Evolutionary conservation across 2,888 invertebrate species (phyloP).

Genomic region (Pristionchus maxplancki): DNA sequence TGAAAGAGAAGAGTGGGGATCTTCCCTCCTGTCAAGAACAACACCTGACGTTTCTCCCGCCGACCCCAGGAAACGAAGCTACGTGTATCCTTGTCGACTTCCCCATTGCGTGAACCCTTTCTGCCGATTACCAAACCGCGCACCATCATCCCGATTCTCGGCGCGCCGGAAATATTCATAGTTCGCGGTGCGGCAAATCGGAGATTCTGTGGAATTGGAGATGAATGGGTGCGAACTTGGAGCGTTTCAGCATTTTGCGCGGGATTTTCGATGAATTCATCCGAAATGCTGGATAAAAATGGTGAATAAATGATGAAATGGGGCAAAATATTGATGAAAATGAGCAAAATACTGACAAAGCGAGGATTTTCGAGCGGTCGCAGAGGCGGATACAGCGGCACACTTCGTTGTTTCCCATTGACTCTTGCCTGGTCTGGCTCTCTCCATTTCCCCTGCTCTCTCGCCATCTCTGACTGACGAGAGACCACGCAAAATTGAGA

Average conservation of each 20-base stretch:
- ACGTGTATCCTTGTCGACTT: slow-evolving; percentile 17
- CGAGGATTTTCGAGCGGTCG: neutral
- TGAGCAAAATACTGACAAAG: neutral
- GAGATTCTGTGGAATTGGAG: neutral
- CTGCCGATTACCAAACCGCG: slow-evolving; percentile 17
- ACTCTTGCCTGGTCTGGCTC: neutral
- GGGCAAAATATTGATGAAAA: neutral
- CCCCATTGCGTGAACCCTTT: slow-evolving; percentile 13
- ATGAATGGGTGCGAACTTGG: neutral
- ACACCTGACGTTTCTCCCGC: neutral
- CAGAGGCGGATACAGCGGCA: neutral
- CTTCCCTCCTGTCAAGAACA: neutral
- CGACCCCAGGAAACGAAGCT: slow-evolving; percentile 5
- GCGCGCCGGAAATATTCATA: slow-evolving; percentile 31
- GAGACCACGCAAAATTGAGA: neutral
- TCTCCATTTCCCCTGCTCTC: neutral
- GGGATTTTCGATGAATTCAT: neutral
- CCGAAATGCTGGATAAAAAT: neutral
- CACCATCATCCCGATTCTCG: slow-evolving; percentile 6
- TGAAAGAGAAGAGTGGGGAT: neutral
- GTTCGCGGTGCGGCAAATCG: neutral
- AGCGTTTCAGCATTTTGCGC: neutral
- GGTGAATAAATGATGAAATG: neutral
- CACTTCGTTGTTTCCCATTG: neutral
- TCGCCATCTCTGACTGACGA: neutral